phyloP scores from a whole-genome alignment of 35 echinoderm and acorn worm genomes.

The Ophioderma brevispina region DNA sequence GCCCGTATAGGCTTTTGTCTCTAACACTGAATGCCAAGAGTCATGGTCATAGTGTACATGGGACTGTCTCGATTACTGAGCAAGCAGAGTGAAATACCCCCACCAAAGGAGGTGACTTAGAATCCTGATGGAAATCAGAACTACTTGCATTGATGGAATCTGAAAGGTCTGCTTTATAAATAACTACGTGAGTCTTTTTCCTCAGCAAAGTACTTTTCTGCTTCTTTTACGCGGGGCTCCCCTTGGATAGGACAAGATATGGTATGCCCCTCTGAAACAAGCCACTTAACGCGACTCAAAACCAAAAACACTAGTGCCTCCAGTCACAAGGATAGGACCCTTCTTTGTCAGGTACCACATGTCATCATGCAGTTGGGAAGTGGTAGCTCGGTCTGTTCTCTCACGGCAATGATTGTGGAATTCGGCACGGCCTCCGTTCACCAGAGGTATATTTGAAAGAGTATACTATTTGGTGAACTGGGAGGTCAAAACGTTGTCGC shows the following conservation, averaged over 20 bases:
- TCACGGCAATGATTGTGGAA: neutral
- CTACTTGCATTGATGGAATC: neutral
- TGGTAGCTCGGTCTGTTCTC: neutral
- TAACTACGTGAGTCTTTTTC: conserved; percentile 14
- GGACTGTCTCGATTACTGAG: conserved; percentile 36
- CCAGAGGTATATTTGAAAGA: neutral
- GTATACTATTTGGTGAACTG: neutral
- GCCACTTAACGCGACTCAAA: conserved; percentile 51
- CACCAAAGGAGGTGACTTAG: neutral
- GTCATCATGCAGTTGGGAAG: neutral
- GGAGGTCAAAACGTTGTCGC: no score
- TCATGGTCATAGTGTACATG: conserved; percentile 20
- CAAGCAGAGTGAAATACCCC: conserved; percentile 70
- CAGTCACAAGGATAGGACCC: conserved; percentile 67
- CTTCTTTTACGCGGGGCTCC: neutral
- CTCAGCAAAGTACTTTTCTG: neutral
- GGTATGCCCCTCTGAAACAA: conserved; percentile 32
- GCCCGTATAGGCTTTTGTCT: conserved; percentile 60
- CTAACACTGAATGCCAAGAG: conserved; percentile 47
- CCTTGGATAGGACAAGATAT: conserved; percentile 38
- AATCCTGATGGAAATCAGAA: conserved; percentile 9
- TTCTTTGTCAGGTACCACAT: neutral
- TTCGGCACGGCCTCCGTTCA: neutral
- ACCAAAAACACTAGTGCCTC: conserved; percentile 73
- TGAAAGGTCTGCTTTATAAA: conserved; percentile 33